phyloP scores from a whole-genome alignment of 2,888 invertebrate genomes.

The Drosophila melanosoma region DNA sequence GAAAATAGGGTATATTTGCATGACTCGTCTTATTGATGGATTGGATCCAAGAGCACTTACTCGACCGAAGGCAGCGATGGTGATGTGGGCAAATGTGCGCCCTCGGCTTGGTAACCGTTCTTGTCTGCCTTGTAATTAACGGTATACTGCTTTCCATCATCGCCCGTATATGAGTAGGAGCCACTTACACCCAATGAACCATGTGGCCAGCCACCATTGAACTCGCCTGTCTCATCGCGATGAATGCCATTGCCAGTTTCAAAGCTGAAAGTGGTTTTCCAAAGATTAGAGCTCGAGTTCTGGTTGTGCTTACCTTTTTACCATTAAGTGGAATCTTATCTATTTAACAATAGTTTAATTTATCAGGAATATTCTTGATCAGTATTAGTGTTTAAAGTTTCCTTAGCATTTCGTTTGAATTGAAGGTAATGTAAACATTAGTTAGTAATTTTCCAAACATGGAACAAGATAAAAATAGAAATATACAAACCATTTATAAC shows the following conservation, averaged over 20 bases:
- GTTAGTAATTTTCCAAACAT: not conserved
- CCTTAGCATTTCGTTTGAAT: not conserved
- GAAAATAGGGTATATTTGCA: not conserved
- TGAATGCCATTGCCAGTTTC: constrained; percentile 89
- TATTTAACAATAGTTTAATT: not conserved
- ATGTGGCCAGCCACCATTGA: constrained; percentile 87
- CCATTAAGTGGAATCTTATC: not conserved
- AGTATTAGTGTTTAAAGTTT: not conserved
- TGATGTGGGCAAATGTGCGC: constrained; percentile 91
- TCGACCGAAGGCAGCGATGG: constrained; percentile 89
- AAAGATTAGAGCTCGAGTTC: not conserved
- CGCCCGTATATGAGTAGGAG: constrained; percentile 88
- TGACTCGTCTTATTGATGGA: not conserved
- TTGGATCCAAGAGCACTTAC: constrained; percentile 37
- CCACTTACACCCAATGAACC: constrained; percentile 88
- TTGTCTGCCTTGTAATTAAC: constrained; percentile 90
- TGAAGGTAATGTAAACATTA: not conserved
- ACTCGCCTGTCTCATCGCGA: constrained; percentile 86
- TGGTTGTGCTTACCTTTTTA: not conserved
- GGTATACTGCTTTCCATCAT: constrained; percentile 87
- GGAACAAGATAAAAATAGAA: not conserved
- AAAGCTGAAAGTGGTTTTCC: constrained; percentile 84
- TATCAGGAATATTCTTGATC: not conserved
- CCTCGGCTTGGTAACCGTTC: constrained; percentile 91
- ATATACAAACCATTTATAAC: not conserved